Conservation (phyloP, 1,140 invertebrate species). For the Macrostomum lignano region DNA sequence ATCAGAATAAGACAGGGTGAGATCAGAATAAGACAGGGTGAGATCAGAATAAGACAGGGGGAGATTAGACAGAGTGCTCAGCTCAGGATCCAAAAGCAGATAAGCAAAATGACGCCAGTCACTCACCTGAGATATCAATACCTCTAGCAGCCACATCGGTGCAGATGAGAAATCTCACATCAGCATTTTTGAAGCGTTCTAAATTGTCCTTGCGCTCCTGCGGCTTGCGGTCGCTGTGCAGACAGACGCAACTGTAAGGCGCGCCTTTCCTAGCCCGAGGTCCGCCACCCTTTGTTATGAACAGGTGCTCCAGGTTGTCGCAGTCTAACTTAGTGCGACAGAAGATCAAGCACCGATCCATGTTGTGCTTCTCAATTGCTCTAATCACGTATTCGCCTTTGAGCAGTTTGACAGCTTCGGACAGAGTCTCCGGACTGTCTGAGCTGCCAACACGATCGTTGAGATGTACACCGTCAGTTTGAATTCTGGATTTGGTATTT, state of each 20-base stretch:
- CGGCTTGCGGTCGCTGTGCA: conserved; percentile 77
- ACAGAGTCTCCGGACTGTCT: conserved; percentile 45
- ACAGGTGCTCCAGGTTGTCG: conserved; percentile 73
- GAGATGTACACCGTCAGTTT: conserved; percentile 62
- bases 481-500: too few species aligned
- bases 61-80: too few species aligned
- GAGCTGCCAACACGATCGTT: conserved; percentile 49
- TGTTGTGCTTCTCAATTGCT: conserved; percentile 71
- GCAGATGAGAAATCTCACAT: conserved; percentile 78
- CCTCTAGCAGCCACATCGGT: conserved; percentile 94
- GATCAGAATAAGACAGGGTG: too few species aligned
- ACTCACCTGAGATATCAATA: conserved; percentile 65
- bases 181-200: conserved; percentile 51
- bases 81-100: too few species aligned
- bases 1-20: too few species aligned
- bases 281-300: conserved; percentile 37
- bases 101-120: conserved; percentile 1
- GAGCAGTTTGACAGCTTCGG: conserved; percentile 68
- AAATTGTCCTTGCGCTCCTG: conserved; percentile 66
- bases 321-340: conserved; percentile 94
- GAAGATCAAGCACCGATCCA: conserved; percentile 82
- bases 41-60: too few species aligned
- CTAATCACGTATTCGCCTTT: conserved; percentile 74
- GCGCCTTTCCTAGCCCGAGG: too few species aligned
- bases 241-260: conserved; percentile 71